These are phyloP conservation scores for Tetranychus urticae DNA, from an alignment of 1,140 invertebrate species.

Conservation along the genomic window DNA sequence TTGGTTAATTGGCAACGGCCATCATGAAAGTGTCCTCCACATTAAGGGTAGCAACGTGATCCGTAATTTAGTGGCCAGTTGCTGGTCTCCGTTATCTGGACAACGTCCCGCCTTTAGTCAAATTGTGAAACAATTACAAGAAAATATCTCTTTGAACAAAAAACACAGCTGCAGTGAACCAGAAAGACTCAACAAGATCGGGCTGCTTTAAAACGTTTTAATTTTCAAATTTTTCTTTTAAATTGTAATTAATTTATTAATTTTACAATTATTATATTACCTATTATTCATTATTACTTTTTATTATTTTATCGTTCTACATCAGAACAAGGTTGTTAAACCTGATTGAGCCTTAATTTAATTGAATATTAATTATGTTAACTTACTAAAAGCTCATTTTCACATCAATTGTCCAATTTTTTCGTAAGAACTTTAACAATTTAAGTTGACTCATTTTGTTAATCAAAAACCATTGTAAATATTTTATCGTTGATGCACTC, in stretches of 20 bases:
- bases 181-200: constrained; percentile 15
- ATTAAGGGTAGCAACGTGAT: constrained; percentile 17
- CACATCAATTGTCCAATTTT: no score
- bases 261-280: background rate
- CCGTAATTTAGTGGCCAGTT: constrained; percentile 18
- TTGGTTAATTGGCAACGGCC: constrained; percentile 19
- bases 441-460: no score
- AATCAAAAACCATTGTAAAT: no score
- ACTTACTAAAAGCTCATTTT: no score
- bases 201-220: background rate
- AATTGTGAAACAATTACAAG: constrained; percentile 12
- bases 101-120: constrained; percentile 17
- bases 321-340: no score
- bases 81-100: constrained; percentile 17
- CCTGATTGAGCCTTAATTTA: no score
- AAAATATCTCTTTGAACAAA: constrained; percentile 15
- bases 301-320: background rate
- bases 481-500: no score
- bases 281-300: background rate
- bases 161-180: constrained; percentile 19
- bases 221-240: background rate
- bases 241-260: background rate
- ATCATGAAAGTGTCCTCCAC: constrained; percentile 14
- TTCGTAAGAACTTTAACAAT: no score
- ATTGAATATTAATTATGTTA: no score